Conservation (phyloP, 53 echinoderm and acorn worm species). For the Pentamera pediparva region DNA sequence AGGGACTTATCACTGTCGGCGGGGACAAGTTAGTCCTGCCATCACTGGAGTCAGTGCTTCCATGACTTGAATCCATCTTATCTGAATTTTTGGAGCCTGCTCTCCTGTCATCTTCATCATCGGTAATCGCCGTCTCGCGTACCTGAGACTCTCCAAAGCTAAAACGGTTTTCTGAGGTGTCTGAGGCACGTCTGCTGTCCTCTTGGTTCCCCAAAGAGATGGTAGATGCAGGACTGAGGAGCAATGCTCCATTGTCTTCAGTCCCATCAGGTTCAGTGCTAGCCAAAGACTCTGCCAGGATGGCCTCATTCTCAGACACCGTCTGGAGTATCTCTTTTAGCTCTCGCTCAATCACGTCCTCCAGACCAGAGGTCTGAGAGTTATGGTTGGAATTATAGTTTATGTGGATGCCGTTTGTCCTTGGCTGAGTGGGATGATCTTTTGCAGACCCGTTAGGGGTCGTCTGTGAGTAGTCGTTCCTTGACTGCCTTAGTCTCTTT, state of each 20-base stretch:
- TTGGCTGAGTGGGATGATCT: neutral
- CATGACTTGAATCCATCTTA: conserved; percentile 70
- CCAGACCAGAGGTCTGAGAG: conserved; percentile 41
- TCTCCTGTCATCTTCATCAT: conserved; percentile 65
- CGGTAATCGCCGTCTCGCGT: conserved; percentile 78
- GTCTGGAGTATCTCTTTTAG: conserved; percentile 81
- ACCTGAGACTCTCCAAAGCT: conserved; percentile 50
- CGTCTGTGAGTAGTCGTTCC: conserved; percentile 27
- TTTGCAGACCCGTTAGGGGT: neutral
- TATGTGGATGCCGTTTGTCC: neutral
- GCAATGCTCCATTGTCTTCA: neutral
- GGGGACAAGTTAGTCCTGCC: conserved; percentile 15
- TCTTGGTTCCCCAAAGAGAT: conserved; percentile 45
- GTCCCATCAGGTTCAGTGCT: conserved; percentile 47
- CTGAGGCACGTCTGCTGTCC: conserved; percentile 8
- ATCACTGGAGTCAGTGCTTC: neutral
- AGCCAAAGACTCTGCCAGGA: conserved; percentile 60
- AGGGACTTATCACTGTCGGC: conserved; percentile 51
- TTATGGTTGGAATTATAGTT: conserved; percentile 82
- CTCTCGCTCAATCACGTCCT: conserved; percentile 68
- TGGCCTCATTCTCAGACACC: conserved; percentile 67
- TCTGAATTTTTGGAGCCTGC: conserved; percentile 49
- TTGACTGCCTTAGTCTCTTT: conserved; percentile 56
- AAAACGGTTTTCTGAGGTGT: conserved; percentile 36
- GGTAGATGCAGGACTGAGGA: conserved; percentile 52